Conservation (phyloP, 2,797 vertebrate genomes). For the Microtus agrestis region DNA sequence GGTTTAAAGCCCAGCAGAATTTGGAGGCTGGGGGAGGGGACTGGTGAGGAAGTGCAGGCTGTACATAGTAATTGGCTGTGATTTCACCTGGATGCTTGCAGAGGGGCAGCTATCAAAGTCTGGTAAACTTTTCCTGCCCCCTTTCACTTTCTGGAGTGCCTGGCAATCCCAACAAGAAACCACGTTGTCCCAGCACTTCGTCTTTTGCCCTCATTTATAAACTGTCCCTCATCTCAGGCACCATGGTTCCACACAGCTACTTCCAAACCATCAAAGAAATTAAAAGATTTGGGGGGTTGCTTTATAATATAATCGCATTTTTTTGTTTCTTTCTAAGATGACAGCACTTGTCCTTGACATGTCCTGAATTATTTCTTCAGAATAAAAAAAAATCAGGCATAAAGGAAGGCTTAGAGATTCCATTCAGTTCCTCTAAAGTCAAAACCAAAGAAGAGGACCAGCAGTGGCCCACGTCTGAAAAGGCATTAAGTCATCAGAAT, state of each 20-base stretch:
- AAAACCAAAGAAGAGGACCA: slow-evolving; percentile 74
- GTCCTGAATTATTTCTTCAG: slow-evolving; percentile 79
- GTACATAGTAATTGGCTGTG: slow-evolving; percentile 84
- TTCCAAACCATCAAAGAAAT: slow-evolving; percentile 87
- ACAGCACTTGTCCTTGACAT: slow-evolving; percentile 83
- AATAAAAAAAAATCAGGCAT: slow-evolving; percentile 63
- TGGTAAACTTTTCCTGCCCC: slow-evolving; percentile 85
- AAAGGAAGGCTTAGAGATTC: slow-evolving; percentile 80
- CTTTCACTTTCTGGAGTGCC: slow-evolving; percentile 81
- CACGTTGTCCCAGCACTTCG: slow-evolving; percentile 72
- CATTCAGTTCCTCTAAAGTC: slow-evolving; percentile 81
- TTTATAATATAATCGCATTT: slow-evolving; percentile 83
- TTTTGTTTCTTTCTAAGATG: slow-evolving; percentile 69
- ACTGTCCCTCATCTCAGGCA: slow-evolving; percentile 82
- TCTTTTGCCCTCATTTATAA: slow-evolving; percentile 84
- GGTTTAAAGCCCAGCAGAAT: slow-evolving; percentile 87
- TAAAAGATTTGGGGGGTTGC: slow-evolving; percentile 83
- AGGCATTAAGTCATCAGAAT: slow-evolving; percentile 83
- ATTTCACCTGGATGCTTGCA: slow-evolving; percentile 85
- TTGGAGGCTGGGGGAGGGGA: slow-evolving; percentile 36
- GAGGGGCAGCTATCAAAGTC: slow-evolving; percentile 86
- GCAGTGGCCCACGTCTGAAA: slow-evolving; percentile 77
- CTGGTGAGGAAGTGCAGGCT: slow-evolving; percentile 23
- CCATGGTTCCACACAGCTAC: slow-evolving; percentile 81
- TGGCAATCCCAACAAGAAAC: slow-evolving; percentile 76